phyloP scores from a whole-genome alignment of 1,140 invertebrate species.

The Drosophila nebulosa region DNA sequence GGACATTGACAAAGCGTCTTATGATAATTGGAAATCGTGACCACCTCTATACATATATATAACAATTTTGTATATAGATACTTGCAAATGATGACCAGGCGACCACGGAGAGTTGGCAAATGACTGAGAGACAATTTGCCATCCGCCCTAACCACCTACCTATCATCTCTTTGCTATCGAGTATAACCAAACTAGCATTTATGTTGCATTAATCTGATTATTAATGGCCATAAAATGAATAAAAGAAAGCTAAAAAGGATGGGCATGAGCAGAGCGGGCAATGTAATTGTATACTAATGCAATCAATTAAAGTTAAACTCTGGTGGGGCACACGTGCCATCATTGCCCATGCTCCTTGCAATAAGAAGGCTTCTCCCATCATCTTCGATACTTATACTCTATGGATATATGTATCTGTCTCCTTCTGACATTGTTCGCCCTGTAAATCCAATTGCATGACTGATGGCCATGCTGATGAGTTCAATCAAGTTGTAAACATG shows the following conservation, averaged over 20 bases:
- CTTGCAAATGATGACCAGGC: slow-evolving; percentile 27
- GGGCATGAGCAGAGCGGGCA: not conserved
- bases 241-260: slow-evolving; percentile 14
- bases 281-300: slow-evolving; percentile 67
- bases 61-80: too few species aligned
- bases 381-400: slow-evolving; percentile 7
- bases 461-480: slow-evolving; percentile 60
- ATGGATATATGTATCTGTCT: not conserved
- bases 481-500: slow-evolving; percentile 78
- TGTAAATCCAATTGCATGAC: slow-evolving; percentile 34
- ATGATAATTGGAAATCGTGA: slow-evolving; percentile 58
- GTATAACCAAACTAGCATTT: slow-evolving; percentile 30
- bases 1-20: slow-evolving; percentile 35
- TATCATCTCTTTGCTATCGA: not conserved
- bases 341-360: too few species aligned
- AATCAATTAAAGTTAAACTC: slow-evolving; percentile 67
- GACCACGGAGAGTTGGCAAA: not conserved
- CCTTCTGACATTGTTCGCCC: not conserved
- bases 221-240: slow-evolving; percentile 28
- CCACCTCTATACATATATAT: slow-evolving; percentile 25
- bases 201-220: slow-evolving; percentile 56
- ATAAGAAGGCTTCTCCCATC: not conserved
- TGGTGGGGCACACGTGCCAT: slow-evolving; percentile 40
- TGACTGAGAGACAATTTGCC: slow-evolving; percentile 6
- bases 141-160: not conserved